A percentile compares a stretch with the other conserved stretches of the same genome.
These are phyloP conservation scores for Mesorhabditis spiculigera DNA, from an alignment of 2,888 invertebrate genomes.

Conservation along the genomic window DNA sequence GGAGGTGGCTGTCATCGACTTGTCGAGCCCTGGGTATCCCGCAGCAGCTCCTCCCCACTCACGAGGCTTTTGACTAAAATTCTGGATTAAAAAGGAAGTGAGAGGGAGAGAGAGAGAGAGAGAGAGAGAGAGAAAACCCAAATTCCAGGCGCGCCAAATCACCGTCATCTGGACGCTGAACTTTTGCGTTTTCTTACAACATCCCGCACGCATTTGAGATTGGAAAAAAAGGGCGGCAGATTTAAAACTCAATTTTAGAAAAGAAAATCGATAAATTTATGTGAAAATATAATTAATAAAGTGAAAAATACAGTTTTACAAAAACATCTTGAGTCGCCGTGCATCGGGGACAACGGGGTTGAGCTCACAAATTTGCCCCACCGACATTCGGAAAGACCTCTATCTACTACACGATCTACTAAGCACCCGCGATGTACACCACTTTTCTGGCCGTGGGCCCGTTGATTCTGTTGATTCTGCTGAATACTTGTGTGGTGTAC, in stretches of 20 bases:
- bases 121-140: no score
- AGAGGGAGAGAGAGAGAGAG: no score
- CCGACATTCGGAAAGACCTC: conserved; percentile 45
- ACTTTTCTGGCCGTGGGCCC: conserved; percentile 57
- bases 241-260: conserved; percentile 6
- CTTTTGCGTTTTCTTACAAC: conserved; percentile 50
- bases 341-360: conserved; percentile 24
- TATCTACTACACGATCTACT: conserved; percentile 55
- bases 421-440: conserved; percentile 53
- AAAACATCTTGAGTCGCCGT: conserved; percentile 16
- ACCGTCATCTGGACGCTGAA: conserved; percentile 41
- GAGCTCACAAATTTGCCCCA: conserved; percentile 37
- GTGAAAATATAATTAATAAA: no score
- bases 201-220: conserved; percentile 55
- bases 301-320: no score
- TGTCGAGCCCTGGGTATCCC: no score
- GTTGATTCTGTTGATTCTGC: conserved; percentile 46
- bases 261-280: conserved; percentile 28
- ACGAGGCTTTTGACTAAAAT: no score
- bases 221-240: conserved; percentile 18
- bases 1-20: no score
- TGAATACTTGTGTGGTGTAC: conserved; percentile 52
- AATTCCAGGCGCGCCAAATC: conserved; percentile 44
- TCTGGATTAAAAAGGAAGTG: no score
- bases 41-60: no score